These are phyloP conservation scores for Drosophila hydei DNA, from an alignment of 1,140 invertebrate species.

Conservation along the genomic window DNA sequence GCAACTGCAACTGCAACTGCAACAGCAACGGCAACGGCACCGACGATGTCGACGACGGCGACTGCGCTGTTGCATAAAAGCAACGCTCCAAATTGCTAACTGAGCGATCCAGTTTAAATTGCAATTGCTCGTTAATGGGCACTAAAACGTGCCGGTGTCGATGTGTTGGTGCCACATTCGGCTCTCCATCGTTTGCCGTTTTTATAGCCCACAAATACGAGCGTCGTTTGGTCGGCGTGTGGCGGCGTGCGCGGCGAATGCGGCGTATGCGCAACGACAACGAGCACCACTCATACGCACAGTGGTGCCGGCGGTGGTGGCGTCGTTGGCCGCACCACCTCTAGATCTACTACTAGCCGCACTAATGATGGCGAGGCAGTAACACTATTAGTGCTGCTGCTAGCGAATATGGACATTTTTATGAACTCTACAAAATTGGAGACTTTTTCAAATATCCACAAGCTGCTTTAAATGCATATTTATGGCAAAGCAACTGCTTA, in stretches of 20 bases:
- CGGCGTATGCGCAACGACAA: slow-evolving; percentile 70
- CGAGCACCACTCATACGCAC: slow-evolving; percentile 67
- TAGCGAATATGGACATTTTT: slow-evolving; percentile 35
- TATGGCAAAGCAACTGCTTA: not conserved
- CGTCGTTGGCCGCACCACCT: not conserved
- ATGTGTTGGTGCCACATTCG: slow-evolving; percentile 45
- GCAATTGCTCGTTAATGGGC: slow-evolving; percentile 84
- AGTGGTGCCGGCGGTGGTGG: slow-evolving; percentile 33
- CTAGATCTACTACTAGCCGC: not conserved
- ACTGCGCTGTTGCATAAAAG: slow-evolving; percentile 74
- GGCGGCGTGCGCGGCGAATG: slow-evolving; percentile 70
- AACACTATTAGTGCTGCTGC: slow-evolving; percentile 30
- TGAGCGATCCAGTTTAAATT: slow-evolving; percentile 84
- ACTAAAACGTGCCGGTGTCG: slow-evolving; percentile 80
- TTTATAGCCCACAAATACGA: slow-evolving; percentile 65
- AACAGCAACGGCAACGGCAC: slow-evolving; percentile 43
- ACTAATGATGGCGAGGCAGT: slow-evolving; percentile 36
- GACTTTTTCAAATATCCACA: slow-evolving; percentile 26
- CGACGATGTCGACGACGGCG: slow-evolving; percentile 22
- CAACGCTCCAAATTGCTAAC: slow-evolving; percentile 82
- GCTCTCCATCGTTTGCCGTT: slow-evolving; percentile 26
- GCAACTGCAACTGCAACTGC: slow-evolving; percentile 52
- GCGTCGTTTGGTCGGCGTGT: slow-evolving; percentile 42
- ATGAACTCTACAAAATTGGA: slow-evolving; percentile 45
- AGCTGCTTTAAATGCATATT: slow-evolving; percentile 1